Percentiles rank a stretch among this genome's conserved stretches.
Conservation (phyloP, 2,888 invertebrate species). For the Alentia gelatinosa region DNA sequence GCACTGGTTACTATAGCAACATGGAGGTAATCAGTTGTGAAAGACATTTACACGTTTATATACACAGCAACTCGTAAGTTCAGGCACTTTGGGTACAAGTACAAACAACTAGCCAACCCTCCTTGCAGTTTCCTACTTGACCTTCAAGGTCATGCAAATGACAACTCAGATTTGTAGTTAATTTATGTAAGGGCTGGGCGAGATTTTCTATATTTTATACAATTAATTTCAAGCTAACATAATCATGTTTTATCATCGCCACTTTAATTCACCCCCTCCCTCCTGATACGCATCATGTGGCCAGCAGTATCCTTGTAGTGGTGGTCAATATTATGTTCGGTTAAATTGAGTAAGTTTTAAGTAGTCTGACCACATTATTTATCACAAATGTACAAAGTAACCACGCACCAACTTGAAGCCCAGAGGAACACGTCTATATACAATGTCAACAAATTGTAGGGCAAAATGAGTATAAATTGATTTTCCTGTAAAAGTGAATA, state of each 20-base stretch:
- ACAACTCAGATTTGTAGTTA: neutral
- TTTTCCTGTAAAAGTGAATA: neutral
- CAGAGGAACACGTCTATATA: constrained; percentile 7
- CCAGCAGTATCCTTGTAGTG: neutral
- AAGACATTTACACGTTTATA: constrained; percentile 41
- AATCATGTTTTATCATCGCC: neutral
- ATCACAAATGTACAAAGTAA: constrained; percentile 42
- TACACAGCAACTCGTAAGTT: constrained; percentile 21
- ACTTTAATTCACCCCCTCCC: neutral
- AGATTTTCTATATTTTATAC: neutral
- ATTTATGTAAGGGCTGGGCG: neutral
- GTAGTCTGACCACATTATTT: constrained; percentile 13
- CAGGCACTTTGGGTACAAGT: constrained; percentile 18
- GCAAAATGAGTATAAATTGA: neutral
- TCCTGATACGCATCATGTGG: neutral
- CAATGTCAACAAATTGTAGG: neutral
- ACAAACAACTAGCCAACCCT: constrained; percentile 31
- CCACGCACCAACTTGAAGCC: constrained; percentile 25
- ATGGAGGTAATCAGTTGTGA: constrained; percentile 52
- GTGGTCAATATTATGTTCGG: neutral
- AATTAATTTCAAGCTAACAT: neutral
- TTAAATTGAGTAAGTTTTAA: constrained; percentile 8
- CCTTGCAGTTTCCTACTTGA: constrained; percentile 26
- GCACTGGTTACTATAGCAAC: constrained; percentile 28
- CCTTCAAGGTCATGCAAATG: neutral